Evolutionary conservation across 2,888 invertebrate species (phyloP), one percentile per base, ranked within the genome.

Genomic region (Alsophila aescularia): DNA sequence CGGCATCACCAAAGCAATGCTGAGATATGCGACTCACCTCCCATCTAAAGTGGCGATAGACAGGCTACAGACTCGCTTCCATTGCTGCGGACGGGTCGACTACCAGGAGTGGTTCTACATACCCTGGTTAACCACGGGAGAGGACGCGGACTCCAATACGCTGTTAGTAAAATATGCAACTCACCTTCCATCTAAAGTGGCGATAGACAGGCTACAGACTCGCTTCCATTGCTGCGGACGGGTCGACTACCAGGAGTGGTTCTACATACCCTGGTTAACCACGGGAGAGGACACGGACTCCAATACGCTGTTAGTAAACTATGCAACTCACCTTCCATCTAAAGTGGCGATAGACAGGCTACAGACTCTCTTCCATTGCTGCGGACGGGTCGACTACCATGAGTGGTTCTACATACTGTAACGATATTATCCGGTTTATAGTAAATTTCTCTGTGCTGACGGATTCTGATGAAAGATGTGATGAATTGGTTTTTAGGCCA

Each of bases 391-490:
- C 40, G 88, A 84, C 61, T 94, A 92, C 66, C 87, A 92, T 56
- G 94, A 94, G 70, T 94, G 94, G 94, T 94, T 94, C 68, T 89
- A 80, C 50, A 92, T 94, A n/a, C n/a, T n/a, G n/a, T n/a, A n/a
- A n/a, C n/a, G n/a, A n/a, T n/a, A n/a, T n/a, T n/a, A n/a, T n/a
- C n/a, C n/a, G n/a, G n/a, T n/a, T n/a, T n/a, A n/a, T n/a, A n/a
- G n/a, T n/a, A n/a, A n/a, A n/a, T n/a, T n/a, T n/a, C n/a, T n/a
- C n/a, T n/a, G n/a, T n/a, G n/a, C n/a, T n/a, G n/a, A n/a, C n/a
- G n/a, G n/a, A n/a, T n/a, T n/a, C n/a, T n/a, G n/a, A n/a, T n/a
- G n/a, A n/a, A n/a, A n/a, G n/a, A n/a, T n/a, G n/a, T n/a, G n/a
- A n/a, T n/a, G n/a, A n/a, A n/a, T n/a, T n/a, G n/a, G n/a, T n/a